Conservation (phyloP, 2,113 vertebrate genomes). For the Holacanthus passer region DNA sequence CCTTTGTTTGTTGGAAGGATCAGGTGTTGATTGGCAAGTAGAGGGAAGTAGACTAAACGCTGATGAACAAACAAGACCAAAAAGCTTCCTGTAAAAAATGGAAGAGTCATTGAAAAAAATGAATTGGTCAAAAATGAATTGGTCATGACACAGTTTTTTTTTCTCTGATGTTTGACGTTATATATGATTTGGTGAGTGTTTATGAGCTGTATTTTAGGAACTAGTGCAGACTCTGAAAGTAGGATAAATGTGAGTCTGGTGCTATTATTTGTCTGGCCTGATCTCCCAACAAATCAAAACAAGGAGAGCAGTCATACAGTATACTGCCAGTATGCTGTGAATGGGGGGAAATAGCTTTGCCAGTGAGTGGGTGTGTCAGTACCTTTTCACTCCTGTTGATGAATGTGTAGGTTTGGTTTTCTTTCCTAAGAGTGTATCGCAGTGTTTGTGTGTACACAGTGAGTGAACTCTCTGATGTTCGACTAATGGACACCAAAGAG, state of each 20-base stretch:
- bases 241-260: background rate
- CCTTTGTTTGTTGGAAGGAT: background rate
- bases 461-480: background rate
- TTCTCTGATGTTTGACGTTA: background rate
- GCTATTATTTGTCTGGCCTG: background rate
- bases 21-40: background rate
- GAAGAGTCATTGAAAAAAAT: background rate
- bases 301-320: background rate
- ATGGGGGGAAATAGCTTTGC: background rate
- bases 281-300: background rate
- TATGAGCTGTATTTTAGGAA: constrained; percentile 1
- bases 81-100: background rate
- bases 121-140: accelerated
- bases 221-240: background rate
- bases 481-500: background rate
- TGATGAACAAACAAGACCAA: background rate
- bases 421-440: background rate
- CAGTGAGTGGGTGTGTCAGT: background rate
- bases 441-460: background rate
- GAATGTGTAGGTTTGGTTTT: constrained; percentile 10
- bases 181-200: background rate
- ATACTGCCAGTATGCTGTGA: background rate
- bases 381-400: background rate
- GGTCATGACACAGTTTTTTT: background rate
- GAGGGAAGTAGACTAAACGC: background rate